These are phyloP conservation scores for Cyphomyrus discorhynchus DNA, from an alignment of 2,113 vertebrate genomes.

Conservation along the genomic window DNA sequence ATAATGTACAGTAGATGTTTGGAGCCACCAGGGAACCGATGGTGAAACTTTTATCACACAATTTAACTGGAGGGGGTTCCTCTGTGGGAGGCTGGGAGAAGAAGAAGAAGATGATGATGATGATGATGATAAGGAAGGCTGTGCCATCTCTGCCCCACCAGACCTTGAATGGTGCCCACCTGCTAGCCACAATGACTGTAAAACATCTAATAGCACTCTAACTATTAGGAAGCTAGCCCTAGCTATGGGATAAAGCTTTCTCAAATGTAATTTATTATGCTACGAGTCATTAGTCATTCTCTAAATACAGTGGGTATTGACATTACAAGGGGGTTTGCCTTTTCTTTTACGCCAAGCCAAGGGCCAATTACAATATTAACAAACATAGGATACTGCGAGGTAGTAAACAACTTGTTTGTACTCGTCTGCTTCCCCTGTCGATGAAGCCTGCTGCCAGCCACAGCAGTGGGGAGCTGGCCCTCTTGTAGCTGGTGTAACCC, in stretches of 20 bases:
- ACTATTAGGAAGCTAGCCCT: not conserved
- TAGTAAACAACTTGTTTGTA: constrained; percentile 1
- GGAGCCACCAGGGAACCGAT: not conserved
- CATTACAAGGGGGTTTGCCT: not conserved
- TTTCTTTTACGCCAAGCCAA: constrained; percentile 12
- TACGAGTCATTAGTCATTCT: constrained; percentile 24
- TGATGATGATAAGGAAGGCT: not conserved
- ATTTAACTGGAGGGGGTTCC: constrained; percentile 5
- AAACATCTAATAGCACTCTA: not conserved
- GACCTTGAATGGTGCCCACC: not conserved
- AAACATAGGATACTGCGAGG: not conserved
- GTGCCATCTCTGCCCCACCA: not conserved
- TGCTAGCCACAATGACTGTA: not conserved
- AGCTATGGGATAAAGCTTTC: constrained; percentile 1
- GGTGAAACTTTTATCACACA: constrained; percentile 6
- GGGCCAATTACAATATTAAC: constrained; percentile 17
- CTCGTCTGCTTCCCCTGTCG: not conserved
- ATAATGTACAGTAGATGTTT: constrained; percentile 6
- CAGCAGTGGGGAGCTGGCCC: not conserved
- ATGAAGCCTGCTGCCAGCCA: not conserved
- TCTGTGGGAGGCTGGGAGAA: not conserved
- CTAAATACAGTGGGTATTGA: constrained; percentile 9
- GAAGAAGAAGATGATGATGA: not conserved
- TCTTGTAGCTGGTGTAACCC: not conserved
- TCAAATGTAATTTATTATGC: constrained; percentile 11